Base-by-base conservation (phyloP, 1,140 invertebrate species). In the Phymastichus coffea region DNA sequence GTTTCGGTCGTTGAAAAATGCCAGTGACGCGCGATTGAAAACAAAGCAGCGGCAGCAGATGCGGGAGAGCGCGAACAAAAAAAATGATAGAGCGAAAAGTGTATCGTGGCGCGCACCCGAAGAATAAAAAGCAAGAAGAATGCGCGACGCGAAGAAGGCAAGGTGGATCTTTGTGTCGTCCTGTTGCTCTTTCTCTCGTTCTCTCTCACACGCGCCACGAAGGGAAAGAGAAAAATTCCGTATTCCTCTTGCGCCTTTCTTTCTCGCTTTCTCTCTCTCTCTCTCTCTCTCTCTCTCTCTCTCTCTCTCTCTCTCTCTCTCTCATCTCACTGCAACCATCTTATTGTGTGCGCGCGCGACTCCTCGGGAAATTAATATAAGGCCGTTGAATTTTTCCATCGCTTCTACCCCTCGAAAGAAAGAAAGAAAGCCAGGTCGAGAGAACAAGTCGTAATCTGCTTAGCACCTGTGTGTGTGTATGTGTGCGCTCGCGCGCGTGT, bases 111-210 rank as follows among this genome's bases (percentile, higher is more conserved):
- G n/a, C n/a, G n/a, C n/a, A n/a, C n/a, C n/a, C n/a, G n/a, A n/a
- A n/a, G n/a, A n/a, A n/a, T n/a, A n/a, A n/a, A n/a, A n/a, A n/a
- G n/a, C n/a, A n/a, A n/a, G n/a, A n/a, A n/a, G n/a, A n/a, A 61
- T 61, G 67, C 61, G 65, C 58, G 41, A 58, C n/a, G n/a, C n/a
- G n/a, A n/a, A 54, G 62, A 59, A 52, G 58, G 63, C 47, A 70
- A 70, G 69, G 70, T 70, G 69, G 67, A 71, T 71, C 68, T 67
- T 71, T 65, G 61, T 51, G 63, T 64, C 65, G 59, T 62, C 61
- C 68, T 63, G 64, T 69, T 57, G 44, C 62, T 56, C 61, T 59
- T 64, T 66, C 66, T 63, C 59, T 48, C 57, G 54, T 57, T 43
- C 53, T 23, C 40, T 3, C 40, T 40, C 35, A 28, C 14, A 15